These are phyloP conservation scores for Nothoprocta pentlandii DNA, from an alignment of 2,113 vertebrate species.

Conservation along the genomic window DNA sequence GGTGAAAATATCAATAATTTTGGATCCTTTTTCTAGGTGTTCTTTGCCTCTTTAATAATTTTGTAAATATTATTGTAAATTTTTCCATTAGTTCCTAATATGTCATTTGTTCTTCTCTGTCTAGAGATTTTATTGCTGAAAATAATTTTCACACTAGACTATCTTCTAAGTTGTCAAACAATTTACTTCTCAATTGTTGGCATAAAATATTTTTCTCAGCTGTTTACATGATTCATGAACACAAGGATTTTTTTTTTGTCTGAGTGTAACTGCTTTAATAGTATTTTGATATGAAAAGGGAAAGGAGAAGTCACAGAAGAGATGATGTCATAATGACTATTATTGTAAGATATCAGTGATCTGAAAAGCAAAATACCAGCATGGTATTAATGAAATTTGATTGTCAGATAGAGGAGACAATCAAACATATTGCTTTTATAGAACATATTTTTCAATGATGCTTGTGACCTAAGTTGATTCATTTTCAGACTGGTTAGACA, in stretches of 20 bases:
- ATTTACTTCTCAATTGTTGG: not conserved
- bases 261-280: not conserved
- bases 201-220: not conserved
- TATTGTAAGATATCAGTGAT: not conserved
- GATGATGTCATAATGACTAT: not conserved
- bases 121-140: not conserved
- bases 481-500: accelerated
- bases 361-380: not conserved
- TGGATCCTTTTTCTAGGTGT: not conserved
- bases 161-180: not conserved
- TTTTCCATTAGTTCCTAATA: not conserved
- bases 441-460: not conserved
- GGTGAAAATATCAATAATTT: not conserved
- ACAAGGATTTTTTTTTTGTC: not conserved
- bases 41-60: not conserved
- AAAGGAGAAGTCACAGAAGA: not conserved
- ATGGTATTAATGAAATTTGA: not conserved
- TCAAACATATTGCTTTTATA: not conserved
- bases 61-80: not conserved
- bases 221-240: not conserved
- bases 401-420: not conserved
- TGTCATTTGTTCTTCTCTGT: not conserved
- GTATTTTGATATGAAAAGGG: not conserved
- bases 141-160: not conserved
- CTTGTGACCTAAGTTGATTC: not conserved